Evolutionary conservation across 1,140 invertebrate genomes (phyloP).

Genomic region (Microplitis mediator): DNA sequence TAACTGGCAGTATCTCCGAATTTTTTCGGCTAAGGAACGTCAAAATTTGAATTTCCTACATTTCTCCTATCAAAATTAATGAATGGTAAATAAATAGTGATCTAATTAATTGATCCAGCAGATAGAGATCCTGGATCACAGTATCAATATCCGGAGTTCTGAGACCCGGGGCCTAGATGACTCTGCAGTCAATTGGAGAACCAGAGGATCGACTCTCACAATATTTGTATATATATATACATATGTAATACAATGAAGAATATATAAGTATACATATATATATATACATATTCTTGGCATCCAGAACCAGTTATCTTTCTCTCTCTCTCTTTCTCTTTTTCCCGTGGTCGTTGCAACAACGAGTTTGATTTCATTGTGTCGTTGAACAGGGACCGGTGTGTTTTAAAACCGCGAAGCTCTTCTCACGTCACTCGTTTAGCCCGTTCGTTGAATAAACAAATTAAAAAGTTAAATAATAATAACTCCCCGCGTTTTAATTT

Average conservation of each 20-base stretch:
- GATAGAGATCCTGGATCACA: too few relatives aligned
- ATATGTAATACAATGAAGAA: too few relatives aligned
- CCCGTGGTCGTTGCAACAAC: conserved; percentile 2
- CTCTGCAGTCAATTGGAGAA: neutral
- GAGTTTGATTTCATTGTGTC: conserved; percentile 14
- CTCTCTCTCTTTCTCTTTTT: neutral
- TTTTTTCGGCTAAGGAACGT: too few relatives aligned
- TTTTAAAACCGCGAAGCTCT: conserved; percentile 17
- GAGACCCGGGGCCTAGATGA: conserved; percentile 10
- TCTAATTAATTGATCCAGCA: too few relatives aligned
- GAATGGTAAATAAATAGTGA: too few relatives aligned
- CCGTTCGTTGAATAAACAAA: too few relatives aligned
- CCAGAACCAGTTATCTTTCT: neutral
- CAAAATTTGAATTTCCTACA: too few relatives aligned
- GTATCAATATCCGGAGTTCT: neutral
- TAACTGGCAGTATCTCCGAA: too few relatives aligned
- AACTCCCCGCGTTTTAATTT: neutral
- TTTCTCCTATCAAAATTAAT: too few relatives aligned
- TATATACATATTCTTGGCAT: neutral
- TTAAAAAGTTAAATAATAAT: too few relatives aligned
- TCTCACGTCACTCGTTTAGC: too few relatives aligned
- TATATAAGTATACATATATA: neutral
- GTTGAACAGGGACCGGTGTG: conserved; percentile 25
- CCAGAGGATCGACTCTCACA: neutral
- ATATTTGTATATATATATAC: too few relatives aligned